Conservation (phyloP, 2,113 vertebrate species). For the Mobula hypostoma region DNA sequence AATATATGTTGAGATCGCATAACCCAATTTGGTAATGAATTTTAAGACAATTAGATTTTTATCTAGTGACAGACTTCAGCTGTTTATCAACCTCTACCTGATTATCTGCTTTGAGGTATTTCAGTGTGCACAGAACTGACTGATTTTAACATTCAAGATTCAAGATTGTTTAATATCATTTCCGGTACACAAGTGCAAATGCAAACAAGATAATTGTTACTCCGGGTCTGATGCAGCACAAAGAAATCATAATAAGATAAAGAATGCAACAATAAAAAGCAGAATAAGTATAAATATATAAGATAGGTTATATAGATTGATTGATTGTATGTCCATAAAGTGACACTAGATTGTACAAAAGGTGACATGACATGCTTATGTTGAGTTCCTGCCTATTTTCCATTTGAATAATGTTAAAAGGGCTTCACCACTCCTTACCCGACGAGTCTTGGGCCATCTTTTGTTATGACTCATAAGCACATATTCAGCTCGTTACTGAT, state of each 20-base stretch:
- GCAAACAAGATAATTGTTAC: too few species aligned
- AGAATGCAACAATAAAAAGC: too few species aligned
- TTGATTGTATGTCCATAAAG: too few species aligned
- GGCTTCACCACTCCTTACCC: background rate
- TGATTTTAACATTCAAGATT: background rate
- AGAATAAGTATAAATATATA: too few species aligned
- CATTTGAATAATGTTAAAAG: background rate
- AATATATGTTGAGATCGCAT: background rate
- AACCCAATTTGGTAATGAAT: constrained; percentile 27
- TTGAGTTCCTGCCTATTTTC: background rate
- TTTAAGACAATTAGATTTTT: constrained; percentile 33
- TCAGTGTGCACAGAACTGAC: background rate
- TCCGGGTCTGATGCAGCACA: too few species aligned
- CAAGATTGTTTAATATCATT: too few species aligned
- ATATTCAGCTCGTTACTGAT: background rate
- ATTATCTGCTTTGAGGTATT: background rate
- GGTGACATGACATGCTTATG: too few species aligned
- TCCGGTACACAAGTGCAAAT: too few species aligned
- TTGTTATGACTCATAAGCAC: background rate
- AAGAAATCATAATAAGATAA: too few species aligned
- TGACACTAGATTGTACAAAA: too few species aligned
- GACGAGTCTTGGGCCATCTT: background rate
- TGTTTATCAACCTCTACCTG: background rate
- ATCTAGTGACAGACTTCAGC: background rate
- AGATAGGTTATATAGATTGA: too few species aligned